A percentile compares a stretch with the other conserved stretches of the same genome.
Conservation (phyloP, 2,797 vertebrate genomes). For the Mallotus villosus region DNA sequence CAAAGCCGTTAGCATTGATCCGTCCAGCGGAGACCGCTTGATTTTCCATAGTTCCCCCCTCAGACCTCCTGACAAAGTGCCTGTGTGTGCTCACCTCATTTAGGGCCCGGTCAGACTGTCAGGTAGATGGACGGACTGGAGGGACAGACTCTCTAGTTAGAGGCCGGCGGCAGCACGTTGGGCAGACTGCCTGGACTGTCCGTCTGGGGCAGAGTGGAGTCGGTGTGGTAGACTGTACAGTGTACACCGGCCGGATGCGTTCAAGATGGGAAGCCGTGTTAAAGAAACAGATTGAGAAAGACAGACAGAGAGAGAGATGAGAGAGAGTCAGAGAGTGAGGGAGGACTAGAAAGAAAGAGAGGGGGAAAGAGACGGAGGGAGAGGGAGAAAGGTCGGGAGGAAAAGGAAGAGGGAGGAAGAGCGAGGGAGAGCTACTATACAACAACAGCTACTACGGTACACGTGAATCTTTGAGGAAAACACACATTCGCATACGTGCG, state of each 20-base stretch:
- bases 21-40: neutral
- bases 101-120: neutral
- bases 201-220: neutral
- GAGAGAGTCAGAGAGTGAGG: neutral
- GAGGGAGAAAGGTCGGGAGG: neutral
- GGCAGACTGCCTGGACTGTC: too few relatives aligned
- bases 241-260: neutral
- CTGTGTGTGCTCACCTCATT: neutral
- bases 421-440: neutral
- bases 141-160: neutral
- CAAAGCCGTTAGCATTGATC: constrained; percentile 10
- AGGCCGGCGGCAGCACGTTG: too few relatives aligned
- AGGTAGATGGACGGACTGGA: neutral
- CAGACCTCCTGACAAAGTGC: neutral
- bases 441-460: neutral
- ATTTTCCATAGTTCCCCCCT: neutral
- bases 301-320: neutral
- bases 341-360: neutral
- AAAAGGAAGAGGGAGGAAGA: neutral
- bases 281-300: neutral
- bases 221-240: neutral
- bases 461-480: too few relatives aligned
- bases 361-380: neutral
- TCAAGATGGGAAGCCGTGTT: neutral
- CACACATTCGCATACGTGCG: neutral